Evolutionary conservation across 2,797 vertebrate species (phyloP), one percentile per base, ranked within the genome.

Genomic region (Halcyon smyrnensis): DNA sequence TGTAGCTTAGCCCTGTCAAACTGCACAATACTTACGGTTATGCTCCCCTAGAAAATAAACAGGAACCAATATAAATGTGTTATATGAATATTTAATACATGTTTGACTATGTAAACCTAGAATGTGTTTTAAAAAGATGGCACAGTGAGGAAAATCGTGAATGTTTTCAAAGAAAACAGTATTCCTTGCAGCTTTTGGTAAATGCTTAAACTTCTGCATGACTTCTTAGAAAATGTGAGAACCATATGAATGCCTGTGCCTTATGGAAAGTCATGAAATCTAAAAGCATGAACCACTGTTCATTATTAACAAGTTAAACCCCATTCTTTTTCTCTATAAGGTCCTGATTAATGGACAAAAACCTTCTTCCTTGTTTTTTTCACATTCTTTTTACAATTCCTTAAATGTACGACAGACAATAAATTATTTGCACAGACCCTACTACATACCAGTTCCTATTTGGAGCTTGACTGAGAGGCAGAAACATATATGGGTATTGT

Each of bases 381-480:
- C 70, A 57, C 73, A 59, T 95, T 88, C 45, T 94, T 95, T 80
- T 84, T 95, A 43, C 79, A 95, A 79, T 56, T 96, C 37, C 85
- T 96, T 81, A 95, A 96, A 93, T 94, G 67, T 82, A 83, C 89
- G 90, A 79, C 83, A 93, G 89, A 54, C 83, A 96, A 81, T 91
- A 95, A 93, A 94, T 95, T 89, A 84, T 91, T 79, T 83, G 65
- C 51, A 67, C 85, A 75, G 84, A 90, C 85, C 50, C 73, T 93
- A 34, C 83, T 86, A 84, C 75, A 94, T 97, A 89, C 93, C 91
- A 96, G 67, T 81, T 87, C 77, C 94, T 95, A 89, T 95, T 92
- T 93, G 88, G 95, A 95, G n/a, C 88, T 97, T 96, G 80, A 96
- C 87, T 93, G 94, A 95, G 84, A 95, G 83, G 73, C 91, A 97